Percentiles rank a stretch among this genome's conserved stretches.
Evolutionary conservation across 2,797 vertebrate genomes (phyloP).

Genomic region (Bryconaethiops microstoma): DNA sequence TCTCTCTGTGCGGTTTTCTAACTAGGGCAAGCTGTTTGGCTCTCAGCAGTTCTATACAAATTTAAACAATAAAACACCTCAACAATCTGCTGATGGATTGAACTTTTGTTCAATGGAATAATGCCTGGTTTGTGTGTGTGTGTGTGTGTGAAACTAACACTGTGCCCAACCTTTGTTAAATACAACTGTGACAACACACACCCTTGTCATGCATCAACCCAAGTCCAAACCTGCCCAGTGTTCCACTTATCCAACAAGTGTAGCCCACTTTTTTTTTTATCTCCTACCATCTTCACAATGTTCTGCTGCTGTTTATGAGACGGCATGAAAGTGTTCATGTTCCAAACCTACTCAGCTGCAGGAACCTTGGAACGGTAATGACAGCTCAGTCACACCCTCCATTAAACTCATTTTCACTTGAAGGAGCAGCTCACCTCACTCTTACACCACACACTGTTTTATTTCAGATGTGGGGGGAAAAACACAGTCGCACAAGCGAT

Average conservation of each 20-base stretch:
- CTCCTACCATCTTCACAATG: not conserved
- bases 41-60: slow-evolving; percentile 64
- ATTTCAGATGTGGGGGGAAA: not conserved
- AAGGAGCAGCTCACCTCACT: not conserved
- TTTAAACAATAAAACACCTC: slow-evolving; percentile 55
- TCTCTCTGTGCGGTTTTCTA: not conserved
- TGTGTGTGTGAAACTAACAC: slow-evolving; percentile 5
- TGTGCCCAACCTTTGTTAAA: slow-evolving; percentile 24
- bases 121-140: slow-evolving; percentile 15
- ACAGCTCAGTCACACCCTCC: not conserved
- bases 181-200: slow-evolving; percentile 33
- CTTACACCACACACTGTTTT: not conserved
- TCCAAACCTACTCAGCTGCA: not conserved
- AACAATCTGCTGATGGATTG: slow-evolving; percentile 62
- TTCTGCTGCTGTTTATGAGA: not conserved
- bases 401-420: not conserved
- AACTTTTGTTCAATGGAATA: not conserved
- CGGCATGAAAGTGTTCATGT: no score
- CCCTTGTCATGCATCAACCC: not conserved
- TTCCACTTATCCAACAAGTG: not conserved
- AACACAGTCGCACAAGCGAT: not conserved
- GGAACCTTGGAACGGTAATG: slow-evolving; percentile 4
- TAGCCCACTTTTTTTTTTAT: not conserved
- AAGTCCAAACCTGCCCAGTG: not conserved
- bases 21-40: slow-evolving; percentile 47